These are phyloP conservation scores for Hydrophis major DNA, from an alignment of 2,797 vertebrate species.

Conservation along the genomic window DNA sequence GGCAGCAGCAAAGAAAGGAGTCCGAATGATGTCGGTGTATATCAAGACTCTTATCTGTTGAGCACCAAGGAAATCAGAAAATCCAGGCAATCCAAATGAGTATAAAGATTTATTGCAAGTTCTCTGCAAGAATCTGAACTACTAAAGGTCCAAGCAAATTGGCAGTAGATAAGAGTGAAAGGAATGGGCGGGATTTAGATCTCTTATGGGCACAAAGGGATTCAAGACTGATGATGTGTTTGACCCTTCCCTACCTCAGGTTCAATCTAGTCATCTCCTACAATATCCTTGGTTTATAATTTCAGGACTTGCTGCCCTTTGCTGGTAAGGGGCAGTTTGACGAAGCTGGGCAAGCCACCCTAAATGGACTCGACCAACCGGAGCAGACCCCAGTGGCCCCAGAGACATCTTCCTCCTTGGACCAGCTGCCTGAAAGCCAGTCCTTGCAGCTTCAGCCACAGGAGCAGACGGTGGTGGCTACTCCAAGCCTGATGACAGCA, in stretches of 20 bases:
- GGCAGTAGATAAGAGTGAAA: background rate
- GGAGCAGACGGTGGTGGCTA: constrained; percentile 62
- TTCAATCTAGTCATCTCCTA: background rate
- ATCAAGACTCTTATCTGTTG: constrained; percentile 9
- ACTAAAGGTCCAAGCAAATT: background rate
- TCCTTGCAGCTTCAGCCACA: constrained; percentile 73
- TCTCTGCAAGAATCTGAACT: background rate
- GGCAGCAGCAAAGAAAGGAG: background rate
- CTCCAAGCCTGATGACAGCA: constrained; percentile 80
- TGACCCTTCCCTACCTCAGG: background rate
- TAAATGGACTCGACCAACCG: constrained; percentile 85
- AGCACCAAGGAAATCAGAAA: background rate
- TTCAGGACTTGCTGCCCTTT: constrained; percentile 86
- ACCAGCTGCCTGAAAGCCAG: constrained; percentile 62
- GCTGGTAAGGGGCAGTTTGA: constrained; percentile 83
- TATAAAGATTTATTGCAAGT: background rate
- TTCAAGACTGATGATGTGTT: background rate
- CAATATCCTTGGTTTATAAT: constrained; percentile 59
- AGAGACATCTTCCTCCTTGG: constrained; percentile 56
- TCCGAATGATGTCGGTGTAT: background rate
- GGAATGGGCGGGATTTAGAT: background rate
- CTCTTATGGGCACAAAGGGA: background rate
- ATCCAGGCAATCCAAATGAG: background rate
- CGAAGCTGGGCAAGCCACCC: constrained; percentile 70
- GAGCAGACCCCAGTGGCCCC: constrained; percentile 68